Conservation (phyloP, 2,113 vertebrate species). For the Thalassarche chlororhynchos region DNA sequence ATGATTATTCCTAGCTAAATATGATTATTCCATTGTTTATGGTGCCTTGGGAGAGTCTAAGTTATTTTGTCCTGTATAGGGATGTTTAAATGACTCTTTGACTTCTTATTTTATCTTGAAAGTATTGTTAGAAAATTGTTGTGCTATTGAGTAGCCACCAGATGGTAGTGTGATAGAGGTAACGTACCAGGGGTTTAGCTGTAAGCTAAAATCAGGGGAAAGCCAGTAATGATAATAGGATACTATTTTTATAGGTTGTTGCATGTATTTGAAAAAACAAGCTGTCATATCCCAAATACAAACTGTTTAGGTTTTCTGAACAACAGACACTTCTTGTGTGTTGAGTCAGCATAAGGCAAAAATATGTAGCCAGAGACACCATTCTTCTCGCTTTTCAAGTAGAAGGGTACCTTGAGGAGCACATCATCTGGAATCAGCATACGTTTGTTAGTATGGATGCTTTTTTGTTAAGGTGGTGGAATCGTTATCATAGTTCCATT, state of each 20-base stretch:
- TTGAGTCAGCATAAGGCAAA: not conserved
- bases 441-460: not conserved
- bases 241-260: not conserved
- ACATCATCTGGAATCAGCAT: accelerated
- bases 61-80: not conserved
- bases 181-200: not conserved
- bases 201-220: not conserved
- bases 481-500: not conserved
- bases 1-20: not conserved
- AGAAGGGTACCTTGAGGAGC: not conserved
- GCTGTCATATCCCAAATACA: not conserved
- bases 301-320: not conserved
- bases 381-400: not conserved
- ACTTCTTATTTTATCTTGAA: not conserved
- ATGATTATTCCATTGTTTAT: not conserved
- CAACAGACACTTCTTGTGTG: not conserved
- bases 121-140: not conserved
- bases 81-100: not conserved
- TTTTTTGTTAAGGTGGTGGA: not conserved
- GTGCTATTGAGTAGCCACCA: not conserved
- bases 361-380: not conserved
- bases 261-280: not conserved
- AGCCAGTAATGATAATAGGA: not conserved
- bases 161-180: not conserved
- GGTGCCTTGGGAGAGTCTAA: not conserved